Percentiles rank a stretch among this genome's conserved stretches.
phyloP scores from a whole-genome alignment of 1,140 invertebrate genomes.

The Nautilus pompilius region DNA sequence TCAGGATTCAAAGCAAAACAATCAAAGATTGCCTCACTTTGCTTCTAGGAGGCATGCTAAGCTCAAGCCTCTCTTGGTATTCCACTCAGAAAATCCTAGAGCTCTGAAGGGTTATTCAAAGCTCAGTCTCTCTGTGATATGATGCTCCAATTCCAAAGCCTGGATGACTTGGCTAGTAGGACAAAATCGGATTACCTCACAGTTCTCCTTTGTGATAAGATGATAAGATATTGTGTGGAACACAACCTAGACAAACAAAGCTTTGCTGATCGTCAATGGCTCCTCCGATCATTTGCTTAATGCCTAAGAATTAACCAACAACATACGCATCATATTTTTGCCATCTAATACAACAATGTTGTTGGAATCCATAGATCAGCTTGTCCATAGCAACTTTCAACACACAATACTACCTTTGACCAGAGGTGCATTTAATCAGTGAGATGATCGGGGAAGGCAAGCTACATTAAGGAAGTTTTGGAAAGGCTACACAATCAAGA shows the following conservation, averaged over 20 bases:
- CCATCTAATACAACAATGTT: constrained; percentile 15
- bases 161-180: too few relatives aligned
- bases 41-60: too few relatives aligned
- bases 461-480: constrained; percentile 4
- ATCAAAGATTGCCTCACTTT: too few relatives aligned
- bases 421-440: background rate
- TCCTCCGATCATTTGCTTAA: constrained; percentile 18
- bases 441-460: background rate
- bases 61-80: too few relatives aligned
- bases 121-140: too few relatives aligned
- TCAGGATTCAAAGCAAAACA: too few relatives aligned
- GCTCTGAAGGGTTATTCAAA: too few relatives aligned
- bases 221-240: constrained; percentile 12
- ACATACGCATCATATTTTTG: constrained; percentile 18
- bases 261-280: constrained; percentile 21
- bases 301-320: constrained; percentile 5
- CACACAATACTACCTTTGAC: constrained; percentile 14
- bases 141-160: too few relatives aligned
- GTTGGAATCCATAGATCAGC: constrained; percentile 24
- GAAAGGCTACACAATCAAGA: constrained; percentile 9
- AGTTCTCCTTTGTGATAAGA: constrained; percentile 9
- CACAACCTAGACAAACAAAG: constrained; percentile 15
- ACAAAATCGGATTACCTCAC: constrained; percentile 17
- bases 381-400: constrained; percentile 21
- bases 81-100: too few relatives aligned